These are phyloP conservation scores for Gymnogyps californianus DNA, from an alignment of 2,113 vertebrate species.

Conservation along the genomic window DNA sequence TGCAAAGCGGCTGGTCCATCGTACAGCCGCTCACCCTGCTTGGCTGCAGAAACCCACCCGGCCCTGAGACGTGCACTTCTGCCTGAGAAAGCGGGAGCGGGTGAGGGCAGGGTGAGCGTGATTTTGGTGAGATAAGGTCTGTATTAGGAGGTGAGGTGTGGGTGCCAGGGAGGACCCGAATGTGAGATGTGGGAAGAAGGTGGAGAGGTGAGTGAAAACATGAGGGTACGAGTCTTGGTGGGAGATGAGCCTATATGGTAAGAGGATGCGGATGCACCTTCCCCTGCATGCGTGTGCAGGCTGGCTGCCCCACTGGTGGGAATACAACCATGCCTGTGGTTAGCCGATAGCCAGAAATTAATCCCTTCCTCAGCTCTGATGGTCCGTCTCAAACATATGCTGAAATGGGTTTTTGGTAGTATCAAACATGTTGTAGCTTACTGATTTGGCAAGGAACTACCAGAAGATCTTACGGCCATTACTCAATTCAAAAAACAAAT, in stretches of 20 bases:
- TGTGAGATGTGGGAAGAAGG: not conserved
- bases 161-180: not conserved
- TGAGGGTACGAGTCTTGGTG: not conserved
- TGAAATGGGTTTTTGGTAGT: not conserved
- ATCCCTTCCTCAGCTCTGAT: not conserved
- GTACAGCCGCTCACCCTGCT: not conserved
- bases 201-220: not conserved
- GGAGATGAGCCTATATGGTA: not conserved
- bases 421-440: not conserved
- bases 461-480: not conserved
- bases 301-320: not conserved
- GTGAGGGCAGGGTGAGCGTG: fast-evolving
- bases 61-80: not conserved
- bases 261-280: not conserved
- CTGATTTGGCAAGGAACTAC: not conserved
- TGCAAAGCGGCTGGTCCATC: not conserved
- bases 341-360: not conserved
- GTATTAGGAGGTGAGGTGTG: not conserved
- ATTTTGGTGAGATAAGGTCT: not conserved
- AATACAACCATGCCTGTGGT: not conserved
- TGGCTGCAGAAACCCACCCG: not conserved
- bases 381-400: not conserved
- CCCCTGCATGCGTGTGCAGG: not conserved
- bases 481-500: not conserved
- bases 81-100: not conserved